Evolutionary conservation across 2,888 invertebrate genomes (phyloP).

Genomic region (Phrixothrix hirtus): DNA sequence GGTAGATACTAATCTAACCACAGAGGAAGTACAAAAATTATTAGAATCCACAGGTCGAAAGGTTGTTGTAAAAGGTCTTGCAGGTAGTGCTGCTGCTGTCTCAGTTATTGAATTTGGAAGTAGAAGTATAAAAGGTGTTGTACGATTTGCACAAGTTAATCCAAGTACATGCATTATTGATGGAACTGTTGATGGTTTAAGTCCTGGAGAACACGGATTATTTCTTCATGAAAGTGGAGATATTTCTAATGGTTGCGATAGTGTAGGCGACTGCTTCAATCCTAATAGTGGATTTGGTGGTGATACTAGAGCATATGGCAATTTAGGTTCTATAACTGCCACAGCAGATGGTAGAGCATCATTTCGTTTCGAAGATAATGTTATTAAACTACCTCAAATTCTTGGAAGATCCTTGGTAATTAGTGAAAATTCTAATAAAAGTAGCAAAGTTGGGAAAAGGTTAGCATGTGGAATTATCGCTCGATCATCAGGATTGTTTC

Average conservation of each 20-base stretch:
- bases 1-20: constrained; percentile 68
- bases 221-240: constrained; percentile 76
- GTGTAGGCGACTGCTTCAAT: constrained; percentile 67
- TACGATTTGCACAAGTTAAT: constrained; percentile 71
- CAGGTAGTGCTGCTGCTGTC: constrained; percentile 71
- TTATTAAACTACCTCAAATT: constrained; percentile 70
- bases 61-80: constrained; percentile 80
- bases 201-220: constrained; percentile 64
- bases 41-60: constrained; percentile 65
- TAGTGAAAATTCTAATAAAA: constrained; percentile 61
- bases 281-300: constrained; percentile 53
- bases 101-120: constrained; percentile 67
- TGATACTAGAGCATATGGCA: constrained; percentile 63
- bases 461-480: constrained; percentile 87
- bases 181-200: constrained; percentile 81
- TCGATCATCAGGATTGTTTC: constrained; percentile 81
- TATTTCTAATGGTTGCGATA: constrained; percentile 64
- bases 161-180: constrained; percentile 71
- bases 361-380: constrained; percentile 65
- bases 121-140: constrained; percentile 67
- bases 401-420: constrained; percentile 80
- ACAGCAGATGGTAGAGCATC: constrained; percentile 66
- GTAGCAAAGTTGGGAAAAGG: constrained; percentile 53
- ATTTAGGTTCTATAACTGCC: constrained; percentile 67
- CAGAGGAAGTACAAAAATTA: constrained; percentile 60